A percentile compares a stretch with the other conserved stretches of the same genome.
Evolutionary conservation across 2,797 vertebrate species (phyloP).

Genomic region (Galagoides demidoff): DNA sequence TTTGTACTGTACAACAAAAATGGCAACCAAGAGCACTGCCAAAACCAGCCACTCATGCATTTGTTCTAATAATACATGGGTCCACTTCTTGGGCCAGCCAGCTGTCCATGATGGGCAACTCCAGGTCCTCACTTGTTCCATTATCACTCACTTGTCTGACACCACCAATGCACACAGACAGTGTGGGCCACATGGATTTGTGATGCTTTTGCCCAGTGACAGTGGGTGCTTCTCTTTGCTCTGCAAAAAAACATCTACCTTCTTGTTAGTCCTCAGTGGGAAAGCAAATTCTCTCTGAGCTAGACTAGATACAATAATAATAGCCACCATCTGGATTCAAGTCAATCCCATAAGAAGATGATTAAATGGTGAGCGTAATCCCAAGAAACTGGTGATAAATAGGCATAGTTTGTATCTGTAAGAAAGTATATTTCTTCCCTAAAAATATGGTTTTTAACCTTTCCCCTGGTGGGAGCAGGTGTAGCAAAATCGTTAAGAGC

Average conservation of each 20-base stretch:
- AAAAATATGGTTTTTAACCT: not conserved
- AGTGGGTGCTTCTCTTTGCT: not conserved
- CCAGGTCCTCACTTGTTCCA: not conserved
- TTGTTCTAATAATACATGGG: not conserved
- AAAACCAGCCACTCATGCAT: fast-evolving
- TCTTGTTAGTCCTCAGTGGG: too few species aligned
- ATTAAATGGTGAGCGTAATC: fast-evolving
- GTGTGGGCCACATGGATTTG: too few species aligned
- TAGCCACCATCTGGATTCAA: not conserved
- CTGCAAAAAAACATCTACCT: not conserved
- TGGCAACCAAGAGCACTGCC: not conserved
- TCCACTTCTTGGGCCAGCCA: not conserved
- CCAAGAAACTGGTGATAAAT: not conserved
- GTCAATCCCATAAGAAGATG: not conserved
- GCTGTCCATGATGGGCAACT: not conserved
- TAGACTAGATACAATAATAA: not conserved
- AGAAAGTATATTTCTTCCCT: not conserved
- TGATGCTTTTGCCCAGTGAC: not conserved
- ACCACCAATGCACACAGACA: too few species aligned
- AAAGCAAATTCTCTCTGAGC: not conserved
- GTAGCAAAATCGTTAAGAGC: not conserved
- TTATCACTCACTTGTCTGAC: not conserved
- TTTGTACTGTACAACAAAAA: not conserved
- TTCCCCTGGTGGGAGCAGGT: not conserved
- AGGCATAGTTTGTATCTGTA: too few species aligned